Percentiles rank a stretch among this genome's conserved stretches.
Conservation (phyloP, 2,797 vertebrate species). For the Melopsittacus undulatus region DNA sequence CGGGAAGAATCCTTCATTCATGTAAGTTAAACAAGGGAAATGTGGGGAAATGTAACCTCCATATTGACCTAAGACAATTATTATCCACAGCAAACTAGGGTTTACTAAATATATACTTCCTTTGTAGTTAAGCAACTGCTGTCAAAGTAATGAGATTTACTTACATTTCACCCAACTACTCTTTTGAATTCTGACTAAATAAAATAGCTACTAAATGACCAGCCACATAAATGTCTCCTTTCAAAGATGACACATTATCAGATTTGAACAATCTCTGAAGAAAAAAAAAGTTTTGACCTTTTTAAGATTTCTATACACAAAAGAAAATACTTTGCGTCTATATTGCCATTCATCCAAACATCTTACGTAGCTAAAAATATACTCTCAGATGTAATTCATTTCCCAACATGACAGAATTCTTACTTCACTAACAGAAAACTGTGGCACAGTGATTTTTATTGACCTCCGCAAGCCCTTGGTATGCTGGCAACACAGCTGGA, state of each 20-base stretch:
- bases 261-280: neutral
- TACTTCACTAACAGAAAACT: neutral
- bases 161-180: neutral
- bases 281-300: neutral
- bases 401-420: neutral
- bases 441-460: neutral
- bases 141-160: neutral
- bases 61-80: neutral
- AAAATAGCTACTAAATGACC: neutral
- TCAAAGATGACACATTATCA: accelerated
- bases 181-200: neutral
- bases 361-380: neutral
- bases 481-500: neutral
- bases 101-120: slow-evolving; percentile 7
- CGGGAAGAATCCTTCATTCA: neutral
- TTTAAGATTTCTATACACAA: neutral
- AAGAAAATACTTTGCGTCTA: neutral
- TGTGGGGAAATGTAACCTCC: neutral
- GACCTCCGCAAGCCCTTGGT: neutral
- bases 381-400: accelerated
- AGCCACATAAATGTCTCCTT: neutral
- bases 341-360: neutral
- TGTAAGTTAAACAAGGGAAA: neutral
- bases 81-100: neutral
- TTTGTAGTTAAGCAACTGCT: neutral